These are phyloP conservation scores for Columba guinea DNA, from an alignment of 2,797 vertebrate species.

Conservation along the genomic window DNA sequence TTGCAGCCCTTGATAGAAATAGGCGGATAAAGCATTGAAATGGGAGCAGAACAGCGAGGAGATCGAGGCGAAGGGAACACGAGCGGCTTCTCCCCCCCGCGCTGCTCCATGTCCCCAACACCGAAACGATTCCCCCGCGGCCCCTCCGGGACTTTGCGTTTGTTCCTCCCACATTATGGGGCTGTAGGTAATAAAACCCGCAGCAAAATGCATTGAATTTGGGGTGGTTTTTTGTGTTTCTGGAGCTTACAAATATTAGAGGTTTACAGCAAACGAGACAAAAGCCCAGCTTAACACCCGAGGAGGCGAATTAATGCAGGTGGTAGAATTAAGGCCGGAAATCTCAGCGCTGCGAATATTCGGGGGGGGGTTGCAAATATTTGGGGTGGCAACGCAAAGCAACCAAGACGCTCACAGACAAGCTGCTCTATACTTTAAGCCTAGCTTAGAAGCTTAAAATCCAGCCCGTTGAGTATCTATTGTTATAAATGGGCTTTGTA, in stretches of 20 bases:
- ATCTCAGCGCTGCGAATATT: too few species aligned
- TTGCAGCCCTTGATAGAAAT: constrained; percentile 22
- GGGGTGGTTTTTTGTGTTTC: too few species aligned
- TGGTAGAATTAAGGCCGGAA: neutral
- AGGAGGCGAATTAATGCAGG: neutral
- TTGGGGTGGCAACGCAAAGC: too few species aligned
- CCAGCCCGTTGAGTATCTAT: neutral
- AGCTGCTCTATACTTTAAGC: neutral
- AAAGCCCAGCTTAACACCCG: neutral
- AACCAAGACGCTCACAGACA: rapidly evolving
- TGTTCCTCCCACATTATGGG: neutral
- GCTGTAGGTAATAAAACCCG: neutral
- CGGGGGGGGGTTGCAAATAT: neutral
- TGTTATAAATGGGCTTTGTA: neutral
- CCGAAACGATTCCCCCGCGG: neutral
- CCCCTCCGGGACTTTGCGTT: neutral
- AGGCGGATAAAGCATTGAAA: neutral
- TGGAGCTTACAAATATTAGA: neutral
- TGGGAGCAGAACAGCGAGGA: neutral
- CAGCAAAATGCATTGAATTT: neutral
- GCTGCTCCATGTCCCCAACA: neutral
- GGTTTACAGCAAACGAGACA: neutral
- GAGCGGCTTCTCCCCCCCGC: neutral
- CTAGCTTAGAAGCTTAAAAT: neutral
- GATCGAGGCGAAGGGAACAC: neutral